phyloP scores from a whole-genome alignment of 1,140 invertebrate genomes.

The Drosophila nebulosa region DNA sequence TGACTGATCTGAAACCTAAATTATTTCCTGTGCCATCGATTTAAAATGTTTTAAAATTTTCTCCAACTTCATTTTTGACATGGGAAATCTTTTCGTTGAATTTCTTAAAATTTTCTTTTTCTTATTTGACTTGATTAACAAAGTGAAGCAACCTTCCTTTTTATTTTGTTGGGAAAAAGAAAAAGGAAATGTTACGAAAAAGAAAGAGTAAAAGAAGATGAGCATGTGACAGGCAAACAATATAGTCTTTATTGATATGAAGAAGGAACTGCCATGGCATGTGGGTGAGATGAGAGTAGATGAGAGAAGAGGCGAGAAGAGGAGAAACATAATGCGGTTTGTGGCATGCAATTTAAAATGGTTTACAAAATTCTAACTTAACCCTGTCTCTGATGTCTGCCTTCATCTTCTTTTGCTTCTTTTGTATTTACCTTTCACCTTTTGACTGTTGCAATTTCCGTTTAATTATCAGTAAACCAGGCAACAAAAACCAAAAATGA shows the following conservation, averaged over 20 bases:
- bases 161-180: background rate
- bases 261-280: conserved; percentile 2
- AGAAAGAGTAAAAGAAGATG: conserved; percentile 35
- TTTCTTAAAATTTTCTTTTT: too few species aligned
- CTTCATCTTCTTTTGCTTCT: conserved; percentile 34
- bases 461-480: conserved; percentile 47
- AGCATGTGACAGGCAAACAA: conserved; percentile 56
- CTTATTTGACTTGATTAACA: background rate
- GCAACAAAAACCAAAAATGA: conserved; percentile 29
- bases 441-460: conserved; percentile 56
- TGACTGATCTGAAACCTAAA: too few species aligned
- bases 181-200: conserved; percentile 1
- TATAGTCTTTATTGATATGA: conserved; percentile 55
- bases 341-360: conserved; percentile 57
- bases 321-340: conserved; percentile 38
- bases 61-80: too few species aligned
- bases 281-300: background rate
- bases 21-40: too few species aligned
- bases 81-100: too few species aligned
- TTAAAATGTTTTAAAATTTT: too few species aligned
- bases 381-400: conserved; percentile 10
- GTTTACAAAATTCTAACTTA: conserved; percentile 30
- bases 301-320: background rate
- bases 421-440: conserved; percentile 20
- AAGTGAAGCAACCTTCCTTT: background rate